These are phyloP conservation scores for Zosterops lateralis DNA, from an alignment of 2,113 vertebrate species.

Conservation along the genomic window DNA sequence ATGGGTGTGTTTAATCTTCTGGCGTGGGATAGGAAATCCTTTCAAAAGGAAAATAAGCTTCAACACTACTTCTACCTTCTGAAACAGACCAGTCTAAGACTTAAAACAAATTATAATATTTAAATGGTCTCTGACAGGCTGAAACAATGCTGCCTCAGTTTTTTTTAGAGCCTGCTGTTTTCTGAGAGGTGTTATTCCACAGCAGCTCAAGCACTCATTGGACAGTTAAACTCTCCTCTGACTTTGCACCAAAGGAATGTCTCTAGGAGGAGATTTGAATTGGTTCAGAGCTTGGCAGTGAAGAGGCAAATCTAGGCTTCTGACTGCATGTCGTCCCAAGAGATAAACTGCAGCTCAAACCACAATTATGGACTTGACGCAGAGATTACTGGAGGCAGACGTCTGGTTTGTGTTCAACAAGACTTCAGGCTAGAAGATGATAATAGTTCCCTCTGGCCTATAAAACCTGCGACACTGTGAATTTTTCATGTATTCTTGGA, in stretches of 20 bases:
- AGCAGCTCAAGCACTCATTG: neutral
- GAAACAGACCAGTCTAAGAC: neutral
- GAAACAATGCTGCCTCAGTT: neutral
- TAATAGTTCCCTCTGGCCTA: neutral
- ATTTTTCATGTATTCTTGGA: neutral
- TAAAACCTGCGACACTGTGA: neutral
- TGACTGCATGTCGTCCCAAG: neutral
- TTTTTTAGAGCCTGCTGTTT: neutral
- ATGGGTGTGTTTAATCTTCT: slow-evolving; percentile 29
- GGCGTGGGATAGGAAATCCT: neutral
- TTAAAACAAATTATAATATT: neutral
- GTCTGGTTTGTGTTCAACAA: neutral
- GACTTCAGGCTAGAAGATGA: neutral
- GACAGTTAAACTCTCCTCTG: slow-evolving; percentile 33
- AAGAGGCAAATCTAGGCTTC: neutral
- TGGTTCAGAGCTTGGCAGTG: neutral
- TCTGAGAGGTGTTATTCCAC: neutral
- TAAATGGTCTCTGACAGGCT: neutral
- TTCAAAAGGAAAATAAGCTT: slow-evolving; percentile 50
- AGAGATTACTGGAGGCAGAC: slow-evolving; percentile 8
- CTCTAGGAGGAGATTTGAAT: neutral
- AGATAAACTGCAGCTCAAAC: slow-evolving; percentile 36
- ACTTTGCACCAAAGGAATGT: slow-evolving; percentile 32
- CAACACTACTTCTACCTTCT: neutral
- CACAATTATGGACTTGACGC: neutral